Conservation (phyloP, 2,797 vertebrate species). For the Vireo griseus region DNA sequence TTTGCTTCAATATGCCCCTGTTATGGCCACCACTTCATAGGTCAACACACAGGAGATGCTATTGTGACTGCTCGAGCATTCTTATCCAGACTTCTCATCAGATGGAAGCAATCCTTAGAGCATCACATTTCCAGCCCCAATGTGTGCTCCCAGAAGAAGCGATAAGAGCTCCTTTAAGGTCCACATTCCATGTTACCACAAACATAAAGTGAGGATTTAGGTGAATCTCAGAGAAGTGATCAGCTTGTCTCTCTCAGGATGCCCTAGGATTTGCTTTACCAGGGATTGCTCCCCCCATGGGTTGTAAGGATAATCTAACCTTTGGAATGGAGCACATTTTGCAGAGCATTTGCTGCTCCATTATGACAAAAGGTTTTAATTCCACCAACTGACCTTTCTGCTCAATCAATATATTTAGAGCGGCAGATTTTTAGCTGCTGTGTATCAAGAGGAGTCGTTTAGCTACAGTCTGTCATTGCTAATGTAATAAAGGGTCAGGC, state of each 20-base stretch:
- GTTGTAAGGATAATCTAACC: background rate
- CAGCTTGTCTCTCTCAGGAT: background rate
- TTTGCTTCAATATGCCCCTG: background rate
- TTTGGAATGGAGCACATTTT: background rate
- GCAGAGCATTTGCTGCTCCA: background rate
- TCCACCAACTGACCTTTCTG: background rate
- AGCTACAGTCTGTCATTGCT: background rate
- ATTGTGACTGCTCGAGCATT: rapidly evolving
- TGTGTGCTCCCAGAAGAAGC: rapidly evolving
- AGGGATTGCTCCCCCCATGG: background rate
- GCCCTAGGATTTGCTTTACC: background rate
- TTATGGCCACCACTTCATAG: background rate
- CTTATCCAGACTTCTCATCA: rapidly evolving
- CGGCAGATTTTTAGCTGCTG: background rate
- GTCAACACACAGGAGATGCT: background rate
- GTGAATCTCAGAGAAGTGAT: background rate
- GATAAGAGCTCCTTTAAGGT: rapidly evolving
- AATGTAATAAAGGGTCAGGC: background rate
- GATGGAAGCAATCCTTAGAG: background rate
- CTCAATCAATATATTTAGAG: background rate
- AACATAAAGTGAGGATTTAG: background rate
- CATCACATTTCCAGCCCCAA: background rate
- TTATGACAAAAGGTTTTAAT: slow-evolving; percentile 5
- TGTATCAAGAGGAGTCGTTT: background rate
- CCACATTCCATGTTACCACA: background rate